A percentile compares a stretch with the other conserved stretches of the same genome.
These are phyloP conservation scores for Chloroceryle aenea DNA, from an alignment of 2,113 vertebrate species.

Conservation along the genomic window DNA sequence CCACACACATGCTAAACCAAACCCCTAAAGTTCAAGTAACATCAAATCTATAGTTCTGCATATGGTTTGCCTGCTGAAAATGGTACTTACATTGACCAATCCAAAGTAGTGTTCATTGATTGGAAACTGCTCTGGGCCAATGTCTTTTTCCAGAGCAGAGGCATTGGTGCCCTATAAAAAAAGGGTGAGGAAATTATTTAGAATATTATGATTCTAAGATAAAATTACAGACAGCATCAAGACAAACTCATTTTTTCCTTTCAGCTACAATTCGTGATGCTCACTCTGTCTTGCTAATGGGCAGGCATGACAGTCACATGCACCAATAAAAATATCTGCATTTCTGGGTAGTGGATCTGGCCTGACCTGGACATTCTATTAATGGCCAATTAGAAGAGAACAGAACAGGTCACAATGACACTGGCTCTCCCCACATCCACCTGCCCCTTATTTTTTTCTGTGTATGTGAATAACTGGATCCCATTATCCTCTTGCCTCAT, in stretches of 20 bases:
- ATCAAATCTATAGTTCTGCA: background rate
- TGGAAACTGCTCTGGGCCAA: constrained; percentile 98
- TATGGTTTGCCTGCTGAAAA: background rate
- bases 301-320: background rate
- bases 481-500: background rate
- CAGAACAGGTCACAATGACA: background rate
- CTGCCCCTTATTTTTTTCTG: background rate
- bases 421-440: background rate
- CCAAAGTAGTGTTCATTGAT: constrained; percentile 99
- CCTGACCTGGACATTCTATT: background rate
- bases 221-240: background rate
- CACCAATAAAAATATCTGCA: background rate
- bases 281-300: background rate
- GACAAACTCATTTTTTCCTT: background rate
- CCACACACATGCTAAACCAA: too few species aligned
- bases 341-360: background rate
- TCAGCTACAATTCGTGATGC: background rate
- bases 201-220: background rate
- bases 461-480: background rate
- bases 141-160: constrained; percentile 99
- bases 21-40: background rate
- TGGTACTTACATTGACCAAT: constrained; percentile 94
- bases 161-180: constrained; percentile 94
- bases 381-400: background rate
- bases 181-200: background rate